Base-by-base conservation (phyloP, 1,140 invertebrate species). In the Proales similis region DNA sequence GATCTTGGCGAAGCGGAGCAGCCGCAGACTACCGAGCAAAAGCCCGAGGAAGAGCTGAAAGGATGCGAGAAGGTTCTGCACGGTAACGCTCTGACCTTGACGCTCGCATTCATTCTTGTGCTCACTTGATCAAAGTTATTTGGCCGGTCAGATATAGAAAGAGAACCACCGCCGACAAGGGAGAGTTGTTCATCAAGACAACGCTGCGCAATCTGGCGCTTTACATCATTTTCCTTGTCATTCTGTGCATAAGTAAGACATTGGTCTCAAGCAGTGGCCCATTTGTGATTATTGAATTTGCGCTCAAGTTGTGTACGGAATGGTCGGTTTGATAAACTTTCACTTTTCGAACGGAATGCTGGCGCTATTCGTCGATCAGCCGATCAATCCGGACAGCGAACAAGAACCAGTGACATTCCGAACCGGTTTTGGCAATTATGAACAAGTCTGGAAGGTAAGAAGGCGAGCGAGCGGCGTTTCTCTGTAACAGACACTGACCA, bases 371-470 rank as follows among this genome's bases (percentile, higher is more conserved):
- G 64, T 81, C 39, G 78, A 81, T 48, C 27, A 38, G 9, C 11
- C 27, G 17, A 26, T 42, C 19, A 30, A 22, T 17, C 64, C 67
- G 57, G 39, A 68, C 17, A 70, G 74, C 29, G 77, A 70, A 29
- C 67, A 67, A 17, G n/a, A n/a, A n/a, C n/a, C n/a, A n/a, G n/a
- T n/a, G n/a, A 71, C 69, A 38, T 77, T 71, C 12, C 82, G 82
- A 66, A 67, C 72, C 32, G 74, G 76, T 6, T 74, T 82, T 19
- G 75, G 73, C 19, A 78, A 76, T 49, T 76, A 81, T 63, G 70
- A 78, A 30, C 78, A 83, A 67, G 80, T 83, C 70, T 84, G 82
- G 81, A 72, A 71, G 63, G 82, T 83, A 75, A 71, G 72, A 65
- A 9, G 14, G 9, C 14, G 14, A 14, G 14, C 9, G 14, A 36